phyloP scores from a whole-genome alignment of 2,888 invertebrate species.

The Stenolophus ochropezus region DNA sequence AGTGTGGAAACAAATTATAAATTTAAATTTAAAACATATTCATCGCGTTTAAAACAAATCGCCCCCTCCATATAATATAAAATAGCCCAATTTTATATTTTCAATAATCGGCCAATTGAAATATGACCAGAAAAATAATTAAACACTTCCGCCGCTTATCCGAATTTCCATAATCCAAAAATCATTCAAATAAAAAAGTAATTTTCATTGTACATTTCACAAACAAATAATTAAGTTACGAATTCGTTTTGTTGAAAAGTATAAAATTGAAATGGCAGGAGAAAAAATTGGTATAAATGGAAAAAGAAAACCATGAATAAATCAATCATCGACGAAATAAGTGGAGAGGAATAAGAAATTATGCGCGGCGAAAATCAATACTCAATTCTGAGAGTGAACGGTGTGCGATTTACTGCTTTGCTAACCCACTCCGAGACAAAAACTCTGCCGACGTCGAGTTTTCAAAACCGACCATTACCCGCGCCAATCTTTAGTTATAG shows the following conservation, averaged over 20 bases:
- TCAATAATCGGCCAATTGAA: neutral
- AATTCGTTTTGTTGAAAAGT: constrained; percentile 16
- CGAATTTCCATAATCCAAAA: constrained; percentile 1
- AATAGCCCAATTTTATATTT: neutral
- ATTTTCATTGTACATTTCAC: constrained; percentile 23
- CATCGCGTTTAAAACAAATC: neutral
- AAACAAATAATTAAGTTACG: constrained; percentile 40
- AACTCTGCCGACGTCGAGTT: constrained; percentile 10
- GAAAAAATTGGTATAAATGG: constrained; percentile 24
- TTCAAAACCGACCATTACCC: constrained; percentile 6
- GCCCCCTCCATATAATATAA: neutral
- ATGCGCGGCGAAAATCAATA: constrained; percentile 54
- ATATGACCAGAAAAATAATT: neutral
- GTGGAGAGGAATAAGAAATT: constrained; percentile 50
- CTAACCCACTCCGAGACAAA: constrained; percentile 29
- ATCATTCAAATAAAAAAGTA: constrained; percentile 2
- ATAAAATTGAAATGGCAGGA: constrained; percentile 34
- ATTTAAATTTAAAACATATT: neutral
- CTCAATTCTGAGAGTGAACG: constrained; percentile 49
- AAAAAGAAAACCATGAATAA: constrained; percentile 46
- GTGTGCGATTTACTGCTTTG: constrained; percentile 34
- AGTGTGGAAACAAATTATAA: neutral
- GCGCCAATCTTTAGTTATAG: constrained; percentile 31
- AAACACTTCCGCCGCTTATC: neutral
- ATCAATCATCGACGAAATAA: constrained; percentile 51